Conservation (phyloP, 1,140 invertebrate species). For the Galleria mellonella region DNA sequence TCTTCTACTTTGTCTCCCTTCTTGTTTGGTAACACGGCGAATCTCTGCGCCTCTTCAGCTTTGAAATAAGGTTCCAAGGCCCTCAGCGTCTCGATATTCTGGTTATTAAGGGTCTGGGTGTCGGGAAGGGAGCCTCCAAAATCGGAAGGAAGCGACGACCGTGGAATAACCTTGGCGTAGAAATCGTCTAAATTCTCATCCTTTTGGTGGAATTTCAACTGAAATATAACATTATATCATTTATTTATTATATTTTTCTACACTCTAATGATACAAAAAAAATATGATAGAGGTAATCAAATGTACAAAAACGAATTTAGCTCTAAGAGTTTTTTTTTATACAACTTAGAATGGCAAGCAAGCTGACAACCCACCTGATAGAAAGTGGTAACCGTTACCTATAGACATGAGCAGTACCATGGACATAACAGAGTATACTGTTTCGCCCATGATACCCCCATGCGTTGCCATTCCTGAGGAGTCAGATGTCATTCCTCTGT, state of each 20-base stretch:
- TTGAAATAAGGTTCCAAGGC: slow-evolving; percentile 52
- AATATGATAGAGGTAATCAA: no score
- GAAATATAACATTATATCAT: slow-evolving; percentile 14
- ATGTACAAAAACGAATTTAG: no score
- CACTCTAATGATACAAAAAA: no score
- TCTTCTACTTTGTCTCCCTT: slow-evolving; percentile 54
- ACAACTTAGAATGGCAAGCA: no score
- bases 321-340: no score
- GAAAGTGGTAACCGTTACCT: no score
- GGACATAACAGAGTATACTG: no score
- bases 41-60: slow-evolving; percentile 55
- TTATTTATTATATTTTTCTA: background rate
- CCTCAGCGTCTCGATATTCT: slow-evolving; percentile 48
- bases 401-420: no score
- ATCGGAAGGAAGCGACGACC: slow-evolving; percentile 50
- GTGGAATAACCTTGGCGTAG: slow-evolving; percentile 54
- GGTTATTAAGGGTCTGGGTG: slow-evolving; percentile 53
- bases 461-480: no score
- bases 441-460: no score
- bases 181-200: slow-evolving; percentile 57
- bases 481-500: no score
- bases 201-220: slow-evolving; percentile 66
- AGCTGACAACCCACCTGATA: no score
- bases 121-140: slow-evolving; percentile 56
- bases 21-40: slow-evolving; percentile 48